A percentile compares a stretch with the other conserved stretches of the same genome.
These are phyloP conservation scores for Caenorhabditis latens DNA, from an alignment of 1,140 invertebrate genomes.

Conservation along the genomic window DNA sequence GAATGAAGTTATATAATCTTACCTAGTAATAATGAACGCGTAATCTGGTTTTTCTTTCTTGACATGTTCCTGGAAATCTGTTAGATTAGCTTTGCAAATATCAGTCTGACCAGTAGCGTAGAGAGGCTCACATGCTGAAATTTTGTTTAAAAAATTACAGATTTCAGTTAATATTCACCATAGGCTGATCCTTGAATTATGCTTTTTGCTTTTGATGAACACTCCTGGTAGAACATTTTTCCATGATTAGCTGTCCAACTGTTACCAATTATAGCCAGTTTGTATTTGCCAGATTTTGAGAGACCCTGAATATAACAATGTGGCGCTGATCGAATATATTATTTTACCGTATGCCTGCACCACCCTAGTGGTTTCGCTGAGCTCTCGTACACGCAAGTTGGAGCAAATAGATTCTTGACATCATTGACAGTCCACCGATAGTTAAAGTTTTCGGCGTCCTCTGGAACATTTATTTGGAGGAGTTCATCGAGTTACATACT, in stretches of 20 bases:
- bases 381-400: background rate
- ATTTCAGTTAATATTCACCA: background rate
- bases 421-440: background rate
- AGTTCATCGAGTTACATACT: background rate
- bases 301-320: background rate
- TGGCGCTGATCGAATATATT: background rate
- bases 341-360: background rate
- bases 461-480: background rate
- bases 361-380: background rate
- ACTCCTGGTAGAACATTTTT: background rate
- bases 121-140: background rate
- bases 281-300: background rate
- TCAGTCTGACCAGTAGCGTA: background rate
- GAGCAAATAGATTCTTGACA: background rate
- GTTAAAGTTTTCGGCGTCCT: background rate
- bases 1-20: background rate
- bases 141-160: background rate
- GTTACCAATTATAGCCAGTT: slow-evolving; percentile 8
- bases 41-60: slow-evolving; percentile 6
- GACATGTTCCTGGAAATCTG: background rate
- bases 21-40: slow-evolving; percentile 8
- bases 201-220: background rate
- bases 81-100: background rate
- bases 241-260: slow-evolving; percentile 24
- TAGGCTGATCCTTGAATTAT: background rate